These are phyloP conservation scores for Apteryx owenii DNA, from an alignment of 2,113 vertebrate genomes.

Conservation along the genomic window DNA sequence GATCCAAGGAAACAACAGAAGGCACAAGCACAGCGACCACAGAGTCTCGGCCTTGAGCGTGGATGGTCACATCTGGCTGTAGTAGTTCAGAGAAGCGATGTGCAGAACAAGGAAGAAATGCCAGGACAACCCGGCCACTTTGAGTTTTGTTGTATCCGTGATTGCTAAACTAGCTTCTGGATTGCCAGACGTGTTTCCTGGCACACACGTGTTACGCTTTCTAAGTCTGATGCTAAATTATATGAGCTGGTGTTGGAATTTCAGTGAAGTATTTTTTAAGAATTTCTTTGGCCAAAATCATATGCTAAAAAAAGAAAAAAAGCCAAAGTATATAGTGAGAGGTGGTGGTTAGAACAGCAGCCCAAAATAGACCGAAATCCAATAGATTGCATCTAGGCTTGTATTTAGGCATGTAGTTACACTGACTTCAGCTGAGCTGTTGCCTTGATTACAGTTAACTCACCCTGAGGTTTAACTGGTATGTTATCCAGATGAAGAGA, in stretches of 20 bases:
- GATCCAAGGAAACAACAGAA: neutral
- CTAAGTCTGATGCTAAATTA: neutral
- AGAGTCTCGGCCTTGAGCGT: neutral
- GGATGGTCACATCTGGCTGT: neutral
- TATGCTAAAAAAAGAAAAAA: neutral
- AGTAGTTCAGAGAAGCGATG: neutral
- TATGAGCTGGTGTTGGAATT: constrained; percentile 26
- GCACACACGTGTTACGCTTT: neutral
- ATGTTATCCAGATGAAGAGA: neutral
- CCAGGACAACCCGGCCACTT: neutral
- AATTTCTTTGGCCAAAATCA: neutral
- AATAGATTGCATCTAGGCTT: neutral
- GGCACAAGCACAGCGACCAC: neutral
- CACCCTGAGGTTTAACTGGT: neutral
- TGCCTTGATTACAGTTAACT: neutral
- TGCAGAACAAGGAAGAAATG: neutral
- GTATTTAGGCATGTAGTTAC: neutral
- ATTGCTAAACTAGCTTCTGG: neutral
- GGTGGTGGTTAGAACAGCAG: neutral
- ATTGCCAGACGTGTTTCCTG: neutral
- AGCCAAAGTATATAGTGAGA: neutral
- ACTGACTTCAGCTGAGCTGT: neutral
- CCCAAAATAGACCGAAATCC: neutral
- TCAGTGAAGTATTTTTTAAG: neutral
- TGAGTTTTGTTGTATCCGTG: neutral